Base-by-base conservation (phyloP, 2,113 vertebrate genomes). In the Chrysochloris asiatica region DNA sequence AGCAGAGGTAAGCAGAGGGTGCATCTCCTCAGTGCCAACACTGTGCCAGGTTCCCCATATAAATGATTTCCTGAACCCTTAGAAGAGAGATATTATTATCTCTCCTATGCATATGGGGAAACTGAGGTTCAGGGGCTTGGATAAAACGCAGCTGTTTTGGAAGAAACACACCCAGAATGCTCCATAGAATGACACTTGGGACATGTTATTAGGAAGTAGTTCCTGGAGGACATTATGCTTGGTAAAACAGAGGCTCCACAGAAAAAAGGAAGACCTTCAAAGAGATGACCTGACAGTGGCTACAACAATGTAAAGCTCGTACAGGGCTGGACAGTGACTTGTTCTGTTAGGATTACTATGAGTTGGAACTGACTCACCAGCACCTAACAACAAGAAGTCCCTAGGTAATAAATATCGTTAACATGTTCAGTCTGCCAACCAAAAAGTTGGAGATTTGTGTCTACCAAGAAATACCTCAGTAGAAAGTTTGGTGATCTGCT, bases 21-120 rank as follows among this genome's bases (percentile, higher is more conserved):
- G 38, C 69, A 63, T n/a, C 24, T 82, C 79, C 22, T 36, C 33
- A 3, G 36, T 65, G 73, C 87, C 77, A 75, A 38, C 89, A 91
- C 69, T 47, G 36, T 65, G 72, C 87, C 77, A 69, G 65, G 33
- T 92, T 91, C 73, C 59, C 67, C 43, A 26, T 19, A 72, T 78
- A 84, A 89, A 47, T 52, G 24, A 36, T 56, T 95, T 88, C 69
- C 76, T 81, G n/a, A 2, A n/a, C 13, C 81, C 71, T 61, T 65
- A 47, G 6, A 56, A 83, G 52, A 63, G 61, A 85, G 82, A 28
- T 43, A 28, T 86, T 83, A 36, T 82, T 85, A 28, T 82, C 91
- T 93, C 33, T 47, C 48, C 50, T 41, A 13, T 10, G 13, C 63
- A 93, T 73, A 79, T 28, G 38, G 83, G 75, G n/a, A 43, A 65